Evolutionary conservation across 2,888 invertebrate genomes (phyloP), one percentile per base, ranked within the genome.

Genomic region (Matsumyia berberina): DNA sequence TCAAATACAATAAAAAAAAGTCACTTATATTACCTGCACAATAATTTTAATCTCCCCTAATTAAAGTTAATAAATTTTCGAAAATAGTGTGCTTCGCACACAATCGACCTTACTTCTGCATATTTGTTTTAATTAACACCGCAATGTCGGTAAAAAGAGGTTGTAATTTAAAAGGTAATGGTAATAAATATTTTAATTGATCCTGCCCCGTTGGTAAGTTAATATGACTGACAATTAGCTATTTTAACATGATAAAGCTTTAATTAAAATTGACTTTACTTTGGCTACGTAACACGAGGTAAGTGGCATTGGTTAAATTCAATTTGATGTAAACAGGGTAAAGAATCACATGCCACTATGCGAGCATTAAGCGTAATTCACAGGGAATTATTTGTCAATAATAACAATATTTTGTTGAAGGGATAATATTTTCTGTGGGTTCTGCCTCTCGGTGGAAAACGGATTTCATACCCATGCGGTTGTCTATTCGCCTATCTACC

Each of bases 81-180:
- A 49, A 79, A 73, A 79, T 58, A 17, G 44, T 58, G 19, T 33
- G n/a, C 9, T 60, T 29, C 37, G 19, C 33, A 55, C 39, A 46
- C 39, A 51, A 67, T 39, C 55, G 58, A 58, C 55, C 46, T 57
- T 55, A 64, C 42, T 35, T 15, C 33, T 33, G 29, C 24, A 53
- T 74, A 74, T 80, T 67, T 80, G 49, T 80, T 80, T 74, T 80
- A 80, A 80, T 80, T 80, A 80, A 80, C 74, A 74, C 62, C 67
- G 39, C 74, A 67, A 80, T 62, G 55, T 24, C 24, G 46, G 74
- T 69, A 49, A 46, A 70, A 37, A 24, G 42, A 64, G 77, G 49
- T 70, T 69, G 66, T 69, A 81, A 69, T 64, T 81, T 62, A 77
- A 81, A 77, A 76, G 62, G 70, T 64, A 70, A 57, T 51, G 69